Conservation (phyloP, 2,113 vertebrate genomes). For the Notiomystis cincta region DNA sequence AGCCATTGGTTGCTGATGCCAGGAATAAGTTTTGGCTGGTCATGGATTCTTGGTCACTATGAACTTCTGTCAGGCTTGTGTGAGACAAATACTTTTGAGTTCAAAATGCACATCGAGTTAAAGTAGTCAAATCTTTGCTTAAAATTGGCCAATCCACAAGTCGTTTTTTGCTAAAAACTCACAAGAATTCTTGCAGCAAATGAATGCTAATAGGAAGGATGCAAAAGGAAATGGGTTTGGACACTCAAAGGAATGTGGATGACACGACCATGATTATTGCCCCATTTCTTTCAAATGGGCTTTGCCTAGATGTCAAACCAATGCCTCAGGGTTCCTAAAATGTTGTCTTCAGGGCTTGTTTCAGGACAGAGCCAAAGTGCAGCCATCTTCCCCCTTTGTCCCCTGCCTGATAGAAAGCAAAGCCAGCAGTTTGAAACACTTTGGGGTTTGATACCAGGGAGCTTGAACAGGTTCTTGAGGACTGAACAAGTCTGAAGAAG, state of each 20-base stretch:
- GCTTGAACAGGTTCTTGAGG: not conserved
- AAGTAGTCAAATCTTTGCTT: not conserved
- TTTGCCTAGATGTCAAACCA: not conserved
- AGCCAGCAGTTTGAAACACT: not conserved
- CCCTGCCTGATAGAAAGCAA: not conserved
- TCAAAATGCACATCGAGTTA: not conserved
- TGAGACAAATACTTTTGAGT: not conserved
- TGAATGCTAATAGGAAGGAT: not conserved
- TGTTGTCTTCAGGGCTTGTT: not conserved
- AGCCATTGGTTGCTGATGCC: not conserved
- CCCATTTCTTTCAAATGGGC: not conserved
- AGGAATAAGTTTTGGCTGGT: not conserved
- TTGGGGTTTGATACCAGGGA: not conserved
- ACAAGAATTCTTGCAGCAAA: not conserved
- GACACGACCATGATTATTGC: not conserved
- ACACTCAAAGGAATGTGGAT: not conserved
- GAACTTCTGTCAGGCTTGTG: not conserved
- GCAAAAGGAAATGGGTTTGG: not conserved
- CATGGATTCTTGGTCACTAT: not conserved
- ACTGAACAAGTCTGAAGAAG: not conserved
- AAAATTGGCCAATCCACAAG: not conserved
- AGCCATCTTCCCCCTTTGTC: not conserved
- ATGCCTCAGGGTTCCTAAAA: not conserved
- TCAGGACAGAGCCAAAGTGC: not conserved
- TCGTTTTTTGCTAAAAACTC: not conserved